Conservation (phyloP, 1,140 invertebrate species). For the Aporrectodea caliginosa region DNA sequence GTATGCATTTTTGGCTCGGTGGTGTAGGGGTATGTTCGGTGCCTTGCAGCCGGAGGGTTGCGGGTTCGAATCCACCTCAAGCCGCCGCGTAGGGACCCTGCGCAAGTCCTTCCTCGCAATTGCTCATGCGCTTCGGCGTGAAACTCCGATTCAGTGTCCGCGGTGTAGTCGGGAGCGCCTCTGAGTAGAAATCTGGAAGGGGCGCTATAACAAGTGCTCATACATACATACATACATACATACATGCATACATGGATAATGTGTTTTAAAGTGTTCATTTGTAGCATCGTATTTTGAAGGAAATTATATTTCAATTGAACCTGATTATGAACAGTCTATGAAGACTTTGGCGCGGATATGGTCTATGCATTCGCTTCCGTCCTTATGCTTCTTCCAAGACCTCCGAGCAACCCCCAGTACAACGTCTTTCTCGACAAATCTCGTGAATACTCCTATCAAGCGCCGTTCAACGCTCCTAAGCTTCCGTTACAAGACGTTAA, state of each 20-base stretch:
- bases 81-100: too few species aligned
- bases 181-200: too few species aligned
- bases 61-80: too few species aligned
- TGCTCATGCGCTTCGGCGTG: too few species aligned
- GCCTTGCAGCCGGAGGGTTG: too few species aligned
- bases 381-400: conserved; percentile 39
- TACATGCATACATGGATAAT: not conserved
- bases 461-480: not conserved
- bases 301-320: not conserved
- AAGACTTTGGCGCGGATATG: conserved; percentile 5
- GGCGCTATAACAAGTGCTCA: too few species aligned
- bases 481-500: not conserved
- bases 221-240: not conserved
- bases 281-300: not conserved
- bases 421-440: conserved; percentile 7
- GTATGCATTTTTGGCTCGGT: not conserved
- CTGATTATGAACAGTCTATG: conserved; percentile 6
- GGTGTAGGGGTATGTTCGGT: too few species aligned
- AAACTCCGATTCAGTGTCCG: too few species aligned
- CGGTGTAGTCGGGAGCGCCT: too few species aligned
- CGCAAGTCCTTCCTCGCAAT: too few species aligned
- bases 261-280: not conserved
- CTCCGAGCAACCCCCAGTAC: conserved; percentile 25
- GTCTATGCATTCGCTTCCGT: conserved; percentile 33
- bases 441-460: conserved; percentile 9